Evolutionary conservation across 2,113 vertebrate genomes (phyloP).

Genomic region (Cromileptes altivelis): DNA sequence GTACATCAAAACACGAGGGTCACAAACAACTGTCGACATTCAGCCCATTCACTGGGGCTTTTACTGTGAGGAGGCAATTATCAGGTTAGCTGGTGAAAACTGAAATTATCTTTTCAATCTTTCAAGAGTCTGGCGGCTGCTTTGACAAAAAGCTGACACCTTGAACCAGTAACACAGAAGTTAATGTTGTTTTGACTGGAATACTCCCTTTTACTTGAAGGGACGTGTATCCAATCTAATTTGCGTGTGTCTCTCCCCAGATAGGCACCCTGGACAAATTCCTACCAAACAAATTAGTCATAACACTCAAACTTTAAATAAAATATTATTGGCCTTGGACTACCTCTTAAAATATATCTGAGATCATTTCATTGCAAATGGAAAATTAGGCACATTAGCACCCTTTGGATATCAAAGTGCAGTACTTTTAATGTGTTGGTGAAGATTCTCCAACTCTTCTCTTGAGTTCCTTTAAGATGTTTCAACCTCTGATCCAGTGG

Average conservation of each 20-base stretch:
- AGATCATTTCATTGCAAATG: background rate
- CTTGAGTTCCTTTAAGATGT: too few relatives aligned
- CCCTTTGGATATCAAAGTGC: background rate
- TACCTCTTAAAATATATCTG: background rate
- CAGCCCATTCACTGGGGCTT: background rate
- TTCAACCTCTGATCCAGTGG: too few relatives aligned
- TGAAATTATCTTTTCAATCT: conserved; percentile 6
- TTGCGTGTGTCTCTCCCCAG: background rate
- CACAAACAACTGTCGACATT: background rate
- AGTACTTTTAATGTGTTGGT: too few relatives aligned
- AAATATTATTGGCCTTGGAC: background rate
- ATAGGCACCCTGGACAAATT: background rate
- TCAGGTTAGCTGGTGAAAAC: background rate
- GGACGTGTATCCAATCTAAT: conserved; percentile 7
- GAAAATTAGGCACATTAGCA: background rate
- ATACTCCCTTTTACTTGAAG: background rate
- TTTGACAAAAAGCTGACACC: conserved; percentile 3
- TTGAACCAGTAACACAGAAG: conserved; percentile 11
- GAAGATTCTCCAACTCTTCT: too few relatives aligned
- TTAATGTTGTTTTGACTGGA: conserved; percentile 26
- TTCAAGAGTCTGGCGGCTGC: background rate
- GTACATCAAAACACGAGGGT: background rate
- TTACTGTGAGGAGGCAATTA: conserved; percentile 11
- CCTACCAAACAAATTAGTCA: background rate
- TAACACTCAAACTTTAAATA: background rate